phyloP scores from a whole-genome alignment of 2,797 vertebrate species.

The Cottoperca gobio region DNA sequence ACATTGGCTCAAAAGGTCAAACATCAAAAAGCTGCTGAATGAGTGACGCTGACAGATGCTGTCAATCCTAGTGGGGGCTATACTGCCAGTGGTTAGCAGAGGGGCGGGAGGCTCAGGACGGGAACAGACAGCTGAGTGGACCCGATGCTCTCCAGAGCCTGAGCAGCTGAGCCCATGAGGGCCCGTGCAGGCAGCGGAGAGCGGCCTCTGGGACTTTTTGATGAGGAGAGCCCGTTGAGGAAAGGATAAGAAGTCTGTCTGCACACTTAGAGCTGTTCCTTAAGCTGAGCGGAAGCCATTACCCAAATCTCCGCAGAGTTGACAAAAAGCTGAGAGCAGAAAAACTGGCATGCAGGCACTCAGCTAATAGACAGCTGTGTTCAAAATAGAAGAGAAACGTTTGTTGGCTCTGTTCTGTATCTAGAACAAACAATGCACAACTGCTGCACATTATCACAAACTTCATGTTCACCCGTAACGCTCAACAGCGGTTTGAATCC shows the following conservation, averaged over 20 bases:
- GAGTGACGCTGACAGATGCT: conserved; percentile 80
- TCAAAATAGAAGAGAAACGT: conserved; percentile 37
- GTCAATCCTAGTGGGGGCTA: conserved; percentile 65
- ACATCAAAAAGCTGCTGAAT: conserved; percentile 73
- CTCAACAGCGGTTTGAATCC: conserved; percentile 47
- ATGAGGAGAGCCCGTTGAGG: conserved; percentile 55
- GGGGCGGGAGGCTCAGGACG: conserved; percentile 36
- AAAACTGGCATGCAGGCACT: conserved; percentile 39
- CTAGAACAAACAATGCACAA: conserved; percentile 58
- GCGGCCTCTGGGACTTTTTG: conserved; percentile 59
- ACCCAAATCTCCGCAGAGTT: conserved; percentile 64
- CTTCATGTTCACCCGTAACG: conserved; percentile 43
- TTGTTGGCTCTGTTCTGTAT: conserved; percentile 29
- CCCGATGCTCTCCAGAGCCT: conserved; percentile 68
- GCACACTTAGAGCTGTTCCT: conserved; percentile 59
- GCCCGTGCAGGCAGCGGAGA: conserved; percentile 33
- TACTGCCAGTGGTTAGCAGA: conserved; percentile 52
- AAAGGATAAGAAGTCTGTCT: conserved; percentile 50
- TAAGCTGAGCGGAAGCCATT: conserved; percentile 60
- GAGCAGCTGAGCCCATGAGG: conserved; percentile 76
- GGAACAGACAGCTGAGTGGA: conserved; percentile 76
- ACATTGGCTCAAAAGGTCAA: conserved; percentile 66
- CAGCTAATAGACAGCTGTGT: conserved; percentile 60
- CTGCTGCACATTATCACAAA: conserved; percentile 68
- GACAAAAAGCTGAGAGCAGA: conserved; percentile 53